These are phyloP conservation scores for Pheosia gnoma DNA, from an alignment of 2,888 invertebrate species.

Conservation along the genomic window DNA sequence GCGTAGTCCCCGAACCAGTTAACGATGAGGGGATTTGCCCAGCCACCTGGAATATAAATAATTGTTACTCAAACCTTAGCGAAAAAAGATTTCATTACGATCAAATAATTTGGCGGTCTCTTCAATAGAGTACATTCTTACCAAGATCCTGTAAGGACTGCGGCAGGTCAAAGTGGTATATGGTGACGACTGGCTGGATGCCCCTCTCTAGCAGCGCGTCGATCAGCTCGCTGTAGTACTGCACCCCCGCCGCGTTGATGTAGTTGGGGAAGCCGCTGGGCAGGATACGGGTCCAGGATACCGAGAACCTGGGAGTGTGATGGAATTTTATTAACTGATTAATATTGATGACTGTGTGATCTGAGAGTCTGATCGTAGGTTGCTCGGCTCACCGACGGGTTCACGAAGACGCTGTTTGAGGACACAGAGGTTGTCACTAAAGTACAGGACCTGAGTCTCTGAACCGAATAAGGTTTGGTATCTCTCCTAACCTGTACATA, in stretches of 20 bases:
- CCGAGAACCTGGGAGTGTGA: slow-evolving; percentile 77
- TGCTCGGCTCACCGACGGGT: too few species aligned
- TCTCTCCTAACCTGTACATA: slow-evolving; percentile 68
- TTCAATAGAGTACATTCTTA: neutral
- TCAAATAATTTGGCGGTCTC: too few species aligned
- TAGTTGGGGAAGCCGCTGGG: slow-evolving; percentile 83
- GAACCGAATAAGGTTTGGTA: too few species aligned
- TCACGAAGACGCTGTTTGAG: too few species aligned
- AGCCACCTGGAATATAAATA: slow-evolving; percentile 24
- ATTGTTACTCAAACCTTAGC: too few species aligned
- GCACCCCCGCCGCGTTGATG: slow-evolving; percentile 83
- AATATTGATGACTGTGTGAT: too few species aligned
- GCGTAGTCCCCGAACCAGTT: slow-evolving; percentile 82
- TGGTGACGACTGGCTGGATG: slow-evolving; percentile 53
- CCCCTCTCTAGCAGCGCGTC: slow-evolving; percentile 61
- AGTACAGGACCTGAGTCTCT: too few species aligned
- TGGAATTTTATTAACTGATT: slow-evolving; percentile 19
- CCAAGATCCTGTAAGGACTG: slow-evolving; percentile 49
- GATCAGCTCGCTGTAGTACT: slow-evolving; percentile 82
- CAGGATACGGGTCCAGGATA: slow-evolving; percentile 87
- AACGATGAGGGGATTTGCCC: slow-evolving; percentile 29
- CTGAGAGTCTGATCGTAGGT: too few species aligned
- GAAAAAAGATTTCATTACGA: too few species aligned
- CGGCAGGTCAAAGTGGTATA: slow-evolving; percentile 70
- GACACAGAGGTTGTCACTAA: too few species aligned